Evolutionary conservation across 2,113 vertebrate genomes (phyloP).

Genomic region (Oreochromis aureus): DNA sequence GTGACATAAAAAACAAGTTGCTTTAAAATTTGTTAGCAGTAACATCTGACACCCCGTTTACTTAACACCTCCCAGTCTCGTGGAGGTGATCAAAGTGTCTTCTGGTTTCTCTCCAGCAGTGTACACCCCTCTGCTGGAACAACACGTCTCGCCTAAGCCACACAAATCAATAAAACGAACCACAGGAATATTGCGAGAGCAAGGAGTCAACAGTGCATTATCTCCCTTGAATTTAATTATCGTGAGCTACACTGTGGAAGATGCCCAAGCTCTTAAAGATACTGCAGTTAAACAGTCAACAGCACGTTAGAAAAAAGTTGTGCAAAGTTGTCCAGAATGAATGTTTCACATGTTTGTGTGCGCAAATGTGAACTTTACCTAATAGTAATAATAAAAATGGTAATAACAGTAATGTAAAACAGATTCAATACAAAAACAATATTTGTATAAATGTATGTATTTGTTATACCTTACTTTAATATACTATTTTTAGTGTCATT

Average conservation of each 20-base stretch:
- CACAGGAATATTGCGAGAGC: neutral
- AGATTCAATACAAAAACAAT: neutral
- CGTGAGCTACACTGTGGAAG: conserved; percentile 4
- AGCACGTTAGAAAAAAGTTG: neutral
- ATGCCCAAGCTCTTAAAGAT: conserved; percentile 31
- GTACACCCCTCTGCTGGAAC: neutral
- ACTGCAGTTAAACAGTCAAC: neutral
- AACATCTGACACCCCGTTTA: neutral
- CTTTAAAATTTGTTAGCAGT: neutral
- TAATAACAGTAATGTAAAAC: neutral
- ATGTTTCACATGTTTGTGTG: neutral
- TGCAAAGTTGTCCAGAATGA: neutral
- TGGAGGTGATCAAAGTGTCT: neutral
- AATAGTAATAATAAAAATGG: neutral
- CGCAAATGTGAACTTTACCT: neutral
- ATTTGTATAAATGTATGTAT: neutral
- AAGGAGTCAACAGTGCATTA: conserved; percentile 5
- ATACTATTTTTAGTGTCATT: neutral
- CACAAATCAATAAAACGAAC: conserved; percentile 31
- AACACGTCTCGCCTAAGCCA: neutral
- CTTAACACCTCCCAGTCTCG: neutral
- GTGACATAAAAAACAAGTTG: neutral
- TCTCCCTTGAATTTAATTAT: conserved; percentile 14
- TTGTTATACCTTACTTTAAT: neutral
- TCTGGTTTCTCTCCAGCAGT: neutral